phyloP scores from a whole-genome alignment of 2,888 invertebrate species.

The Mimumesa dahlbomi region DNA sequence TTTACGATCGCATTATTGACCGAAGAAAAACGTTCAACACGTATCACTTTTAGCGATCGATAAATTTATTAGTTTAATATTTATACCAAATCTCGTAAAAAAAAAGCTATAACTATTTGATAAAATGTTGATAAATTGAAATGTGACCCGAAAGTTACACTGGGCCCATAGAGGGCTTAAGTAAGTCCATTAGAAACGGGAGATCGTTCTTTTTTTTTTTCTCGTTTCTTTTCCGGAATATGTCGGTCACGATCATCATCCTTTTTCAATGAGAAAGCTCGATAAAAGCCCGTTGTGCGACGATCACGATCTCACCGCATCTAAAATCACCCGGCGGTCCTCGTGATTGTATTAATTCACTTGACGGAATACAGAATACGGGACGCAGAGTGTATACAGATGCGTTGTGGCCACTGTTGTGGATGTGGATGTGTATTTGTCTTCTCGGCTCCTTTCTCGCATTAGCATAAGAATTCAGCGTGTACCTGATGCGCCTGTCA shows the following conservation, averaged over 20 bases:
- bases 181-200: too few relatives aligned
- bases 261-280: slow-evolving; percentile 57
- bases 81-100: too few relatives aligned
- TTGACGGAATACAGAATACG: slow-evolving; percentile 74
- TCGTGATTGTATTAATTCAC: slow-evolving; percentile 74
- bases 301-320: slow-evolving; percentile 75
- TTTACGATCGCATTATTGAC: too few relatives aligned
- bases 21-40: too few relatives aligned
- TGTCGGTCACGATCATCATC: slow-evolving; percentile 25
- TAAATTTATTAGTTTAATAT: too few relatives aligned
- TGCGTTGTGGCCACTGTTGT: slow-evolving; percentile 44
- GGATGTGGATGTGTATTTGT: slow-evolving; percentile 75
- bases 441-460: slow-evolving; percentile 80
- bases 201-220: too few relatives aligned
- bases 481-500: slow-evolving; percentile 79
- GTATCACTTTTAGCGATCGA: too few relatives aligned
- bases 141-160: too few relatives aligned
- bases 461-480: slow-evolving; percentile 81
- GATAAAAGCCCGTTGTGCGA: slow-evolving; percentile 51
- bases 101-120: too few relatives aligned
- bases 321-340: slow-evolving; percentile 73
- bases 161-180: too few relatives aligned
- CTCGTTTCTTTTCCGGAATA: too few relatives aligned
- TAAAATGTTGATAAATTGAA: too few relatives aligned
- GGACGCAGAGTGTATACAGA: slow-evolving; percentile 67